These are phyloP conservation scores for Heteropelma amictum DNA, from an alignment of 2,888 invertebrate genomes.

Conservation along the genomic window DNA sequence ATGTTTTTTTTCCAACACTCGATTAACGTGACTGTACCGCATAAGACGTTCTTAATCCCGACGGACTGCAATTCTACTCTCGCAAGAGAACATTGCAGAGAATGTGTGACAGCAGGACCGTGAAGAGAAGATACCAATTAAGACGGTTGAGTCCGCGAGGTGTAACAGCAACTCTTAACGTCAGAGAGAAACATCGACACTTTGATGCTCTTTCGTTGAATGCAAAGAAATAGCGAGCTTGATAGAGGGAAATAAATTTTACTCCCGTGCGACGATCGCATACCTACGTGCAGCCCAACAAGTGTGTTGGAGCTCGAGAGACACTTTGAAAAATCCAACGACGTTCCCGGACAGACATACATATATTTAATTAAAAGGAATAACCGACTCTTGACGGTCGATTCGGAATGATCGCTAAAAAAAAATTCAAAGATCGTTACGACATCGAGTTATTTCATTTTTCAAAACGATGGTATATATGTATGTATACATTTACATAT, in stretches of 20 bases:
- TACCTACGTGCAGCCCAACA: constrained; percentile 22
- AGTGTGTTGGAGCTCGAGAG: constrained; percentile 28
- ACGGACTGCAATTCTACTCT: constrained; percentile 7
- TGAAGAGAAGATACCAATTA: constrained; percentile 49
- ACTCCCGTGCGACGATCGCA: background rate
- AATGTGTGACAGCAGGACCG: constrained; percentile 39
- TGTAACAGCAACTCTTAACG: constrained; percentile 55
- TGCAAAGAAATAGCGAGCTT: constrained; percentile 15
- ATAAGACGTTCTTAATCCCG: background rate
- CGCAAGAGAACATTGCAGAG: constrained; percentile 1
- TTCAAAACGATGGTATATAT: background rate
- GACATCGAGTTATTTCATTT: background rate
- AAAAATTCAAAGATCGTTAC: background rate
- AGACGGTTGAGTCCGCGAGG: constrained; percentile 42
- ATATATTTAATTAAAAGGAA: constrained; percentile 10
- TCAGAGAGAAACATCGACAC: constrained; percentile 38
- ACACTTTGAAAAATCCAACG: constrained; percentile 1
- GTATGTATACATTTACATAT: too few species aligned
- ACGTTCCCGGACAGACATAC: background rate
- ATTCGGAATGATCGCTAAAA: background rate
- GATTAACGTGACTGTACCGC: constrained; percentile 15
- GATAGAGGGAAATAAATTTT: constrained; percentile 37
- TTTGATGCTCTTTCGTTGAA: constrained; percentile 25
- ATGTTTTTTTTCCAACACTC: background rate
- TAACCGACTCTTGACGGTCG: background rate